phyloP scores from a whole-genome alignment of 2,113 vertebrate genomes.

The Oncorhynchus gorbuscha region DNA sequence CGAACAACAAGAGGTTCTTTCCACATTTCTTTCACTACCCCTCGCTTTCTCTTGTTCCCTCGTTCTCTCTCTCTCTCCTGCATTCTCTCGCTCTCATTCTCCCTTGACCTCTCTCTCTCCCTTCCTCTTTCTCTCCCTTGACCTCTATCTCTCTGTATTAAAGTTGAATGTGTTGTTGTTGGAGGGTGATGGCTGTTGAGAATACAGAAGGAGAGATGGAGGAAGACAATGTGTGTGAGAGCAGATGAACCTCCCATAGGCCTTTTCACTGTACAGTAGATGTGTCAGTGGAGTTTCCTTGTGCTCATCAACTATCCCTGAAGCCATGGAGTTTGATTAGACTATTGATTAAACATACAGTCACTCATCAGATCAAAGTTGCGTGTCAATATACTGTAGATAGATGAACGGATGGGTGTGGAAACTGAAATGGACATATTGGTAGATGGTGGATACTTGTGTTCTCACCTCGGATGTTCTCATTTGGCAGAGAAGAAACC shows the following conservation, averaged over 20 bases:
- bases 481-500: too few relatives aligned
- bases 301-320: not conserved
- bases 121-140: not conserved
- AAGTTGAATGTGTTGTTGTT: not conserved
- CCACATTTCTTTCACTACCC: constrained; percentile 12
- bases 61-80: not conserved
- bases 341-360: not conserved
- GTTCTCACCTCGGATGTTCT: too few relatives aligned
- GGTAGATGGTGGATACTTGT: too few relatives aligned
- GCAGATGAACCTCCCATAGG: not conserved
- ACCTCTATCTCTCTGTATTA: not conserved
- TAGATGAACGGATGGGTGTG: too few relatives aligned
- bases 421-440: too few relatives aligned
- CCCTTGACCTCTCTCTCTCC: not conserved
- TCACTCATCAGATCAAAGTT: not conserved
- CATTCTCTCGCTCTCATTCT: not conserved
- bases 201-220: not conserved
- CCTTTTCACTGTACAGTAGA: not conserved
- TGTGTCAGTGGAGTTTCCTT: not conserved
- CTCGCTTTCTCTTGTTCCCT: not conserved
- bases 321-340: not conserved
- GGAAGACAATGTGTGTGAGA: not conserved
- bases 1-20: constrained; percentile 12
- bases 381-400: not conserved
- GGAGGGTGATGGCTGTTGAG: not conserved